Conservation (phyloP, 2,113 vertebrate genomes). For the Oncorhynchus clarkii region DNA sequence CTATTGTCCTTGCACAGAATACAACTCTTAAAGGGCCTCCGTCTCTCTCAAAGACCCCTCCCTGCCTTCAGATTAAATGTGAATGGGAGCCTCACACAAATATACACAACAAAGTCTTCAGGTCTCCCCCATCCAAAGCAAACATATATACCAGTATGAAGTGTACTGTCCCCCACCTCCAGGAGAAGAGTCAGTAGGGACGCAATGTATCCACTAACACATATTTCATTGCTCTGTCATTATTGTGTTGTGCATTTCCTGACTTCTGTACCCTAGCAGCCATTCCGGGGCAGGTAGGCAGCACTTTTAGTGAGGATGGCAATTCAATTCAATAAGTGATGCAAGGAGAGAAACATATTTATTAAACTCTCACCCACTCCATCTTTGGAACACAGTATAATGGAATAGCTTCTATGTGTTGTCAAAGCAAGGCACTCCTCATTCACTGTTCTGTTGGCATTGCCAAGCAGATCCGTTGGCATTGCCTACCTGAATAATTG, state of each 20-base stretch:
- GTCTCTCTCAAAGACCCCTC: no score
- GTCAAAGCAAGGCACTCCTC: neutral
- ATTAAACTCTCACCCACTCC: neutral
- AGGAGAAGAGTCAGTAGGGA: no score
- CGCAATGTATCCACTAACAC: no score
- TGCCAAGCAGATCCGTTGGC: neutral
- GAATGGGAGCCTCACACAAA: no score
- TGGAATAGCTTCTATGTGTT: neutral
- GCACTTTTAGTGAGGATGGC: neutral
- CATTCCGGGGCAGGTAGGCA: neutral
- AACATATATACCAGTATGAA: no score
- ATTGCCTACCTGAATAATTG: neutral
- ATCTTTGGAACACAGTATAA: neutral
- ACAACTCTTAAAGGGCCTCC: no score
- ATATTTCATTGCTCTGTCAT: neutral
- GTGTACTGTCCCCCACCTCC: no score
- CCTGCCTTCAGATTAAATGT: no score
- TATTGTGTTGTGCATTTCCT: neutral
- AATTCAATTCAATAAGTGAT: neutral
- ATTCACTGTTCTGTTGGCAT: neutral
- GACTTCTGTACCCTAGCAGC: neutral
- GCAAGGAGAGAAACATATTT: neutral
- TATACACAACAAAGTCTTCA: no score
- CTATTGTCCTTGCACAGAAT: no score
- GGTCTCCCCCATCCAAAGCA: no score